Base-by-base conservation (phyloP, 1,140 invertebrate species). In the Phthorimaea operculella region DNA sequence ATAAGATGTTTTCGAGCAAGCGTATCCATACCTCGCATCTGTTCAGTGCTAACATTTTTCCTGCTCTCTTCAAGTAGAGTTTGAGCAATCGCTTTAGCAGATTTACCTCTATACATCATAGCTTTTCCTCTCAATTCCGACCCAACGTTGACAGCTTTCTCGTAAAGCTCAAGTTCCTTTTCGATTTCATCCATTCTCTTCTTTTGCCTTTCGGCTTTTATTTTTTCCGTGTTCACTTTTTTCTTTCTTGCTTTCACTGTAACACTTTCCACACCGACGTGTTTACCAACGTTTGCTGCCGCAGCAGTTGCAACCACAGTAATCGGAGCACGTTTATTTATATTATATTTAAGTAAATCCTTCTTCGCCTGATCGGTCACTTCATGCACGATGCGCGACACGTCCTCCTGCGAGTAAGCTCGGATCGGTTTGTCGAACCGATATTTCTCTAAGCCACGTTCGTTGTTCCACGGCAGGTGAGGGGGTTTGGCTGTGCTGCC, bases 391-490 rank as follows among this genome's bases (percentile, higher is more conserved):
- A 92, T 84, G 60, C 86, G 87, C 12, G 87, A 66, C 7, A 93
- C 79, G 68, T 93, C 91, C 59, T 88, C 84, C 51, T 88, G 86
- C 15, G 87, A 88, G 62, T 93, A 93, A 2, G 87, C 82, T 54
- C 84, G 72, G 18, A 92, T 82, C 14, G 85, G 70, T 49, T 88
- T 88, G 58, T 87, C 85, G 59, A 86, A 80, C 58, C 87, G 82
- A 64, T 88, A 91, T 64, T 89, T 87, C 52, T 88, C 83, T 53
- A 91, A 76, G 2, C 88, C 90, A 58, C 90, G 86, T 68, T 93
- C 91, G 68, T 93, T 91, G 1, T 89, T 88, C 90, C 90, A 93
- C 7, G 92, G 92, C 55, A 94, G 82, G 73, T 91, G 89, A 42
- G 92, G 91, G 16, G 87, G 74, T 58, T 87, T 85, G 36, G 75